A percentile compares a stretch with the other conserved stretches of the same genome.
These are phyloP conservation scores for Zosterops japonicus DNA, from an alignment of 2,113 vertebrate genomes.

Conservation along the genomic window DNA sequence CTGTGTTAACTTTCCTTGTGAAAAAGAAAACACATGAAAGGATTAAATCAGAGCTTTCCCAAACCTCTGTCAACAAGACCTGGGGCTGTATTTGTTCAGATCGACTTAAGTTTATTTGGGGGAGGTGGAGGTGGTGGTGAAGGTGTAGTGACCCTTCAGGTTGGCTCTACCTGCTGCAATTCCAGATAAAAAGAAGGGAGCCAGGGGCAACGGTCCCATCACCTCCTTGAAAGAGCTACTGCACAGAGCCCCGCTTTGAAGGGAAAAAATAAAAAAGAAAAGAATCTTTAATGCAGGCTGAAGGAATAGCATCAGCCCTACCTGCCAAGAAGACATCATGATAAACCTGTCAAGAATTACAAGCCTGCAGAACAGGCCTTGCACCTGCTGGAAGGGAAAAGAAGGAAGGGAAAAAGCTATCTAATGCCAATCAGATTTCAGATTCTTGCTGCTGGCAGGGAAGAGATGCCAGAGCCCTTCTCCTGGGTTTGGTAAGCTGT, in stretches of 20 bases:
- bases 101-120: not conserved
- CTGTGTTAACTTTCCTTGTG: rapidly evolving
- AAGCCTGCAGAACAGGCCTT: slow-evolving; percentile 46
- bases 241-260: not conserved
- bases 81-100: not conserved
- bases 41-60: not conserved
- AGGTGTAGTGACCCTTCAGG: not conserved
- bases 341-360: slow-evolving; percentile 40
- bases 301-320: slow-evolving; percentile 10
- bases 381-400: slow-evolving; percentile 33
- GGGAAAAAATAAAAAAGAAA: not conserved
- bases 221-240: not conserved
- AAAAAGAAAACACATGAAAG: not conserved
- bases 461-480: slow-evolving; percentile 17
- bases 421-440: slow-evolving; percentile 55
- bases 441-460: not conserved
- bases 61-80: not conserved
- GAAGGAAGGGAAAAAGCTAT: not conserved
- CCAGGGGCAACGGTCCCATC: not conserved
- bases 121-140: not conserved
- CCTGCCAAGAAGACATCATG: slow-evolving; percentile 46
- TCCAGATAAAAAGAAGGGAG: not conserved
- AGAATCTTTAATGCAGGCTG: not conserved
- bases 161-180: not conserved
- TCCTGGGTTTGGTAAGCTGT: not conserved